phyloP scores from a whole-genome alignment of 2,888 invertebrate genomes.

The Leucophora obtusa region DNA sequence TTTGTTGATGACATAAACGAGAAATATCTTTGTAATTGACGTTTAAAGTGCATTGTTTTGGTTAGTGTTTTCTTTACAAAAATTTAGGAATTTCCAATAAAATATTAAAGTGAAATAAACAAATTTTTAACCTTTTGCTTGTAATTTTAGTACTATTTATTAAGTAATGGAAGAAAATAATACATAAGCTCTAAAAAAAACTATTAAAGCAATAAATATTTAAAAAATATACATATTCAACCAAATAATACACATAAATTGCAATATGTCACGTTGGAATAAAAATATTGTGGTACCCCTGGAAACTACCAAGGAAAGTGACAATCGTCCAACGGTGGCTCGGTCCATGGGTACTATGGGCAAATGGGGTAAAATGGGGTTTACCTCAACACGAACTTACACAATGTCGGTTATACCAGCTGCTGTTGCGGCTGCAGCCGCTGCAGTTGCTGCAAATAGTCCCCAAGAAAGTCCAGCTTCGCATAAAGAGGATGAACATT shows the following conservation, averaged over 20 bases:
- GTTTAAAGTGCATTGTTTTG: conserved; percentile 64
- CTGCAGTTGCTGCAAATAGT: conserved; percentile 67
- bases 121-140: background rate
- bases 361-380: conserved; percentile 96
- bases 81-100: conserved; percentile 51
- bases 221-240: conserved; percentile 21
- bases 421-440: conserved; percentile 68
- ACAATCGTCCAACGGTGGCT: conserved; percentile 92
- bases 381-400: conserved; percentile 89
- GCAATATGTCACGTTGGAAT: conserved; percentile 82
- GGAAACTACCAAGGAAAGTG: conserved; percentile 85
- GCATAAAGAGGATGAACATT: conserved; percentile 74
- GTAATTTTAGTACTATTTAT: background rate
- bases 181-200: conserved; percentile 11
- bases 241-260: conserved; percentile 13
- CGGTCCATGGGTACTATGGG: conserved; percentile 94
- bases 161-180: conserved; percentile 52
- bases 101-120: conserved; percentile 17
- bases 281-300: conserved; percentile 84
- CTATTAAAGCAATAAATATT: background rate
- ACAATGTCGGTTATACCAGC: conserved; percentile 74
- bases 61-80: conserved; percentile 50
- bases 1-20: conserved; percentile 54
- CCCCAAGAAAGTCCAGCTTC: conserved; percentile 71
- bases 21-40: conserved; percentile 54